Evolutionary conservation across 2,797 vertebrate genomes (phyloP).

Genomic region (Cyclopterus lumpus): DNA sequence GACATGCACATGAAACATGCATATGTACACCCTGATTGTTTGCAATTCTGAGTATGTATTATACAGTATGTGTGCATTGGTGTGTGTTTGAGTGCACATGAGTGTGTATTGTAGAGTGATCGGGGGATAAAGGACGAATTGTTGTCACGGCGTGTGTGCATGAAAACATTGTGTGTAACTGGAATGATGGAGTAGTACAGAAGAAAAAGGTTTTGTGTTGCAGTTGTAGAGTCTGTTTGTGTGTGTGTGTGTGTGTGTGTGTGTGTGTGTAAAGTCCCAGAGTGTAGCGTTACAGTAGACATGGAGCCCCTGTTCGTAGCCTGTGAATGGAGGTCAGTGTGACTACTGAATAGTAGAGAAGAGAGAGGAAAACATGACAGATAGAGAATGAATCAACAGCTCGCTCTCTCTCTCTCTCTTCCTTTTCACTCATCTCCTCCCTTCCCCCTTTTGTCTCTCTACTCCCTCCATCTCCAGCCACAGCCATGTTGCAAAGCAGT

Average conservation of each 20-base stretch:
- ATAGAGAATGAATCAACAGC: conserved; percentile 54
- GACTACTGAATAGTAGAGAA: conserved; percentile 57
- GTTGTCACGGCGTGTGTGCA: conserved; percentile 45
- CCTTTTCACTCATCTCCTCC: neutral
- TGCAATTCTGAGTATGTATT: conserved; percentile 44
- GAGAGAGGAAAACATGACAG: conserved; percentile 54
- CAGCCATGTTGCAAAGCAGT: neutral
- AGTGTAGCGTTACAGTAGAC: conserved; percentile 64
- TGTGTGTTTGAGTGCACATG: conserved; percentile 24
- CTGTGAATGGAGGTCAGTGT: conserved; percentile 74
- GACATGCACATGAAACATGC: conserved; percentile 58
- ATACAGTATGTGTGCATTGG: conserved; percentile 10
- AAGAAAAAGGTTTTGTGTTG: conserved; percentile 58
- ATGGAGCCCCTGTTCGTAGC: conserved; percentile 43
- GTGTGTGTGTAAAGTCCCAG: conserved; percentile 20
- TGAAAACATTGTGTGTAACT: conserved; percentile 56
- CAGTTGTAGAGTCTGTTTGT: conserved; percentile 23
- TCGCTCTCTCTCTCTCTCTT: neutral
- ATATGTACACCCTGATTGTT: conserved; percentile 31
- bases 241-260: conserved; percentile 19
- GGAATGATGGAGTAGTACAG: conserved; percentile 40
- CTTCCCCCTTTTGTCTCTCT: neutral
- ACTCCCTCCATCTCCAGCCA: conserved; percentile 2
- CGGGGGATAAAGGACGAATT: conserved; percentile 57
- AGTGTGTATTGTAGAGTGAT: conserved; percentile 17